Percentiles rank a stretch among this genome's conserved stretches.
Evolutionary conservation across 2,113 vertebrate species (phyloP).

Genomic region (Manacus vitellinus): DNA sequence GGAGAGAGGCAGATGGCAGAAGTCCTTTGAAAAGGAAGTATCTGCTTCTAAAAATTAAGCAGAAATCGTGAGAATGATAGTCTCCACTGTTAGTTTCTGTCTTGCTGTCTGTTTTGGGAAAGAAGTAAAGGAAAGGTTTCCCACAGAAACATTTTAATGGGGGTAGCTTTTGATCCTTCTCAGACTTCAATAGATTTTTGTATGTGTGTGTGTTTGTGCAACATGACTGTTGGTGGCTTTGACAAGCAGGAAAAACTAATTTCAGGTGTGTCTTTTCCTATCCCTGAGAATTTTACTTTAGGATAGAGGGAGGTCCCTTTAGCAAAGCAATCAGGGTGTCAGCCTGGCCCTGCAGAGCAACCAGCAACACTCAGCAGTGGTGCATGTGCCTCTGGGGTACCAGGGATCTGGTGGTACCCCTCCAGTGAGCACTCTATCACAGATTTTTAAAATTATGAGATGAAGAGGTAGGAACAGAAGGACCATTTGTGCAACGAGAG

Average conservation of each 20-base stretch:
- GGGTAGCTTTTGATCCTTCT: not conserved
- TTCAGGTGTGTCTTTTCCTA: not conserved
- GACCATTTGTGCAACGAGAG: not conserved
- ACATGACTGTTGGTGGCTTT: not conserved
- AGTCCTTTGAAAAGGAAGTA: not conserved
- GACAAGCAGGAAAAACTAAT: not conserved
- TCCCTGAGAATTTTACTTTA: not conserved
- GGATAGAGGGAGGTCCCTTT: not conserved
- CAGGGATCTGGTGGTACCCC: not conserved
- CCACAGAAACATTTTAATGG: not conserved
- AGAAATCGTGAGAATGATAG: not conserved
- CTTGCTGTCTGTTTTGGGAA: not conserved
- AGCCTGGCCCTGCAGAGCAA: not conserved
- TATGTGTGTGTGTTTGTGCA: not conserved
- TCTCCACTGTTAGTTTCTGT: not conserved
- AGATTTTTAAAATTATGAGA: not conserved
- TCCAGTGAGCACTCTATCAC: not conserved
- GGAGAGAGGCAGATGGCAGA: not conserved
- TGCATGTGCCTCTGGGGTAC: fast-evolving
- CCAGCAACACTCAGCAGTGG: not conserved
- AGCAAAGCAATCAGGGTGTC: not conserved
- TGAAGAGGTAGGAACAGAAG: not conserved
- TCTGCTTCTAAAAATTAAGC: not conserved
- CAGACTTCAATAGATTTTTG: not conserved
- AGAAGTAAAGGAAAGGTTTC: not conserved